Base-by-base conservation (phyloP, 2,888 invertebrate species). In the Papilio elwesi region DNA sequence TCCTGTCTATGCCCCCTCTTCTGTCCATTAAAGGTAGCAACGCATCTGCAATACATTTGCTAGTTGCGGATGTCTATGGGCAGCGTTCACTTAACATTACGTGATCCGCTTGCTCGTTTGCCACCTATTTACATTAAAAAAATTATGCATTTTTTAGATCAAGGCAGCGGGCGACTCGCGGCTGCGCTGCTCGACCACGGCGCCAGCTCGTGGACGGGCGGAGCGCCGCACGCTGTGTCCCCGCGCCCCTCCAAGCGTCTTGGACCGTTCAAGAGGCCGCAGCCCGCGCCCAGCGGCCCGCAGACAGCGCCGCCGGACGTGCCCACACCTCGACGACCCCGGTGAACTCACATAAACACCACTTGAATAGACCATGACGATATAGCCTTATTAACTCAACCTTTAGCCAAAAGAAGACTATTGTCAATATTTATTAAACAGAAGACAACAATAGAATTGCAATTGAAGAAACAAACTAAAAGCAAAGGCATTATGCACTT, bases 191-290 rank as follows among this genome's bases (percentile, higher is more conserved):
- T 95, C 71, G 96, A 95, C 94, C 95, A 84, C 92, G 94, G 94
- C 85, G 85, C 89, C 15, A 81, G 79, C 73, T 76, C 85, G 67
- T 94, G 90, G 94, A 88, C 82, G 38, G 77, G 82, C 68, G 74
- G 79, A 48, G 89, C 88, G 70, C 62, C 86, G 4, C 88, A 85
- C 81, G 78, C 88, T 13, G 87, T 85, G 73, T 96, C 96, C 1
- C 97, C 97, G 65, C 94, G 96, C 66, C 96, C 96, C 6, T 87
- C 95, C 77, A 96, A 96, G 84, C 96, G 96, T 69, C 94, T 96
- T 79, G 95, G 95, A 2, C 95, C 95, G 76, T 96, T 96, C 92
- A 95, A 94, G 78, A 92, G 95, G 47, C 93, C 94, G 52, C 90
- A 89, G 43, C 83, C 83, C 8, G 81, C 82, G 62, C 84, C 80